Evolutionary conservation across 1,140 invertebrate genomes (phyloP).

Genomic region (roundworm (Caenorhabditis elegans)): DNA sequence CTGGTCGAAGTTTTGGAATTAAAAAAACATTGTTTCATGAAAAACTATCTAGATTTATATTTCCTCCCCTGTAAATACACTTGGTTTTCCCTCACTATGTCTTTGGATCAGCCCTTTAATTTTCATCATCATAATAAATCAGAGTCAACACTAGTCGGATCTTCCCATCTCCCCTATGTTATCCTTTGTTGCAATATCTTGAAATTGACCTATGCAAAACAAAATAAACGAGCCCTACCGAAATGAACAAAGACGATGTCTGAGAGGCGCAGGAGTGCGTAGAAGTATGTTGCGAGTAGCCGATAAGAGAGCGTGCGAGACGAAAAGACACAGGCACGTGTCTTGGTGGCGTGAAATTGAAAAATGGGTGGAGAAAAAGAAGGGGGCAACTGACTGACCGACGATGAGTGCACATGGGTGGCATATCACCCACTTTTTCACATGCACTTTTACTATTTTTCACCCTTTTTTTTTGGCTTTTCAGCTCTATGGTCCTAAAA

Average conservation of each 20-base stretch:
- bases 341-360: conserved; percentile 32
- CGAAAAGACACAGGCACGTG: background rate
- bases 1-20: too few relatives aligned
- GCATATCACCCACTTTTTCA: conserved; percentile 6
- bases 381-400: background rate
- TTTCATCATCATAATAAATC: conserved; percentile 12
- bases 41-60: too few relatives aligned
- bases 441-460: background rate
- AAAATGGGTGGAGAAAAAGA: conserved; percentile 19
- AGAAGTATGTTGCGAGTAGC: conserved; percentile 31
- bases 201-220: background rate
- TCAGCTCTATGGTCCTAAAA: background rate
- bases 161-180: background rate
- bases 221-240: conserved; percentile 19
- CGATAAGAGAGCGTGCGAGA: conserved; percentile 1
- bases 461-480: background rate
- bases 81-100: too few relatives aligned
- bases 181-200: background rate
- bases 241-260: conserved; percentile 25
- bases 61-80: too few relatives aligned
- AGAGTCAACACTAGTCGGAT: background rate
- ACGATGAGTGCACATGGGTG: conserved; percentile 10
- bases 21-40: too few relatives aligned
- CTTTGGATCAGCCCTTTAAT: too few relatives aligned
- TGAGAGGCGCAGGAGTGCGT: background rate